Evolutionary conservation across 2,113 vertebrate species (phyloP), one percentile per base, ranked within the genome.

Genomic region (Notothenia rossii): DNA sequence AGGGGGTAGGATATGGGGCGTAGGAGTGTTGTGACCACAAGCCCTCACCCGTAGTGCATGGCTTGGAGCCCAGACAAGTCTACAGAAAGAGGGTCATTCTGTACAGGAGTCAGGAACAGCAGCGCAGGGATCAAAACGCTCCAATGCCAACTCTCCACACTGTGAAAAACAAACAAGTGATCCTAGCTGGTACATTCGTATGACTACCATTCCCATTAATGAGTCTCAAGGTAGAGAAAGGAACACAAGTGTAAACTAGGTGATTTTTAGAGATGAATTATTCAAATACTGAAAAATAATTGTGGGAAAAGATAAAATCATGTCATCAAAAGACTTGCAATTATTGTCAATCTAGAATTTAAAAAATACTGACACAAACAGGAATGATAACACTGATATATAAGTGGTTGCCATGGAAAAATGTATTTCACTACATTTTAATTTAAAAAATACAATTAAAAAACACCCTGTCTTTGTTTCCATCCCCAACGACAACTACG

Each of bases 31-130:
- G 86, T 82, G 89, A 91, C 83, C 88, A 89, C 88, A 84, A 75
- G 67, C 85, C 77, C 87, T 83, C 91, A 87, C 93, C 90, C 91
- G 73, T 82, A 59, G 90, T 87, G 88, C 72, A 61, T 92, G 93
- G 90, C 91, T 84, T 50, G 13, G 73, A 89, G 89, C 92, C 92
- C 92, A 92, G 91, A 90, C 86, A 40, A 89, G 73, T 76, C 75
- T 46, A 72, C 56, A 71, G 82, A 77, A 80, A 90, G 77, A 62
- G 83, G 76, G 58, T 80, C 86, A 62, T 76, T 84, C 85, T 84
- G 86, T 82, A 77, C 85, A 88, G 90, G 85, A 89, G 88, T 90
- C 90, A 86, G 82, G 81, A 89, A 79, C 92, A 81, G 81, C 83
- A 82, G 83, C 70, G 36, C 61, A 10, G 72, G 78, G 83, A 82